phyloP scores from a whole-genome alignment of 2,113 vertebrate species.

The Tychaedon coryphoeus region DNA sequence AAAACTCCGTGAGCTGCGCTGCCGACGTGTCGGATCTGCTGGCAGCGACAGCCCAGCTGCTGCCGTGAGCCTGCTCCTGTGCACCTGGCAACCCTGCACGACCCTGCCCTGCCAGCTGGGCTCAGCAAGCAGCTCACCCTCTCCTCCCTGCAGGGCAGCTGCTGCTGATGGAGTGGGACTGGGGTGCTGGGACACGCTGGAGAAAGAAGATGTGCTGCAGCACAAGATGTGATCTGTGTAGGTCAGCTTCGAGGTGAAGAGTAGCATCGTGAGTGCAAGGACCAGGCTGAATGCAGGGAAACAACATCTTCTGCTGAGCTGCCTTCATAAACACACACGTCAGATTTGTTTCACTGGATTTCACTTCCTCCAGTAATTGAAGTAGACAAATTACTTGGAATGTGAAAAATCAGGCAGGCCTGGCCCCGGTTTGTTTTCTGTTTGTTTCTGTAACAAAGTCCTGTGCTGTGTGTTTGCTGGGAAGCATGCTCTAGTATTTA shows the following conservation, averaged over 20 bases:
- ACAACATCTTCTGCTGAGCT: background rate
- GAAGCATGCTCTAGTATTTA: background rate
- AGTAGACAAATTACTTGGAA: slow-evolving; percentile 29
- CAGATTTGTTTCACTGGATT: slow-evolving; percentile 13
- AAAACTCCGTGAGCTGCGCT: background rate
- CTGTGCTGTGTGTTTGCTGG: background rate
- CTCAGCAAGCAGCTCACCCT: background rate
- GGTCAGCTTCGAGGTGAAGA: background rate
- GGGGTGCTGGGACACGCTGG: background rate
- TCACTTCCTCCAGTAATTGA: slow-evolving; percentile 17
- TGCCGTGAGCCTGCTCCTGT: background rate
- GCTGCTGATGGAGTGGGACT: background rate
- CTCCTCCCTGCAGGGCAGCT: background rate
- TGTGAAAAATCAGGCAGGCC: slow-evolving; percentile 35
- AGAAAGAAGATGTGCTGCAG: background rate
- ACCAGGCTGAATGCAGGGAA: background rate
- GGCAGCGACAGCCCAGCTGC: background rate
- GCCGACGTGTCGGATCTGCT: background rate
- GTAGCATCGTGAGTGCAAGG: background rate
- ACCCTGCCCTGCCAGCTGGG: background rate
- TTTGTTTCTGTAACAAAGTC: background rate
- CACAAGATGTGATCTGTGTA: background rate
- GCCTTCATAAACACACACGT: background rate
- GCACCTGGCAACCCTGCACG: background rate
- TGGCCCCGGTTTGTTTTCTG: background rate